A percentile compares a stretch with the other conserved stretches of the same genome.
Conservation (phyloP, 2,113 vertebrate species). For the Cynopterus brachyotis region DNA sequence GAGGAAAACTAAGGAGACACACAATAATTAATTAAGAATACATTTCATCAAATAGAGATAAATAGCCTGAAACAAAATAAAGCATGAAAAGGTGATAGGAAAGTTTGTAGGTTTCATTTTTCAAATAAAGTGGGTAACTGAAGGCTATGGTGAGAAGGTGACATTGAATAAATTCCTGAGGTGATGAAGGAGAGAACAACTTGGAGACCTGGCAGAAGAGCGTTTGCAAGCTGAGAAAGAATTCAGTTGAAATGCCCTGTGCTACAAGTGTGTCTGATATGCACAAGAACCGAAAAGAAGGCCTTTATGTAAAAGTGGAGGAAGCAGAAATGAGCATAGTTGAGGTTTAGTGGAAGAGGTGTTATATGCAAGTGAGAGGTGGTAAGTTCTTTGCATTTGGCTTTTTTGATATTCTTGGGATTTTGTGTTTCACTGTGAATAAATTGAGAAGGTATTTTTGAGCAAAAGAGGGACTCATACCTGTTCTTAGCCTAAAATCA, state of each 20-base stretch:
- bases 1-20: background rate
- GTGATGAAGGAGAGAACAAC: background rate
- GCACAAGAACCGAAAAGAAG: background rate
- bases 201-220: background rate
- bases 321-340: background rate
- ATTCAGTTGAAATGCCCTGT: background rate
- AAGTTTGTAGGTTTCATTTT: background rate
- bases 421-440: background rate
- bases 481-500: background rate
- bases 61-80: background rate
- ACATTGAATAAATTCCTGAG: background rate
- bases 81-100: background rate
- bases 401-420: background rate
- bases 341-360: background rate
- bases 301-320: too few relatives aligned
- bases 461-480: background rate
- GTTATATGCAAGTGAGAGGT: background rate
- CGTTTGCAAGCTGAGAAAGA: background rate
- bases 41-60: background rate
- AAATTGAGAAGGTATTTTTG: background rate
- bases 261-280: background rate
- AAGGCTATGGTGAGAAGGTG: background rate
- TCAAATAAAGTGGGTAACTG: background rate
- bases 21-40: background rate
- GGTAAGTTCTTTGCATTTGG: background rate